These are phyloP conservation scores for Schizotus pectinicornis DNA, from an alignment of 2,888 invertebrate genomes.

Conservation along the genomic window DNA sequence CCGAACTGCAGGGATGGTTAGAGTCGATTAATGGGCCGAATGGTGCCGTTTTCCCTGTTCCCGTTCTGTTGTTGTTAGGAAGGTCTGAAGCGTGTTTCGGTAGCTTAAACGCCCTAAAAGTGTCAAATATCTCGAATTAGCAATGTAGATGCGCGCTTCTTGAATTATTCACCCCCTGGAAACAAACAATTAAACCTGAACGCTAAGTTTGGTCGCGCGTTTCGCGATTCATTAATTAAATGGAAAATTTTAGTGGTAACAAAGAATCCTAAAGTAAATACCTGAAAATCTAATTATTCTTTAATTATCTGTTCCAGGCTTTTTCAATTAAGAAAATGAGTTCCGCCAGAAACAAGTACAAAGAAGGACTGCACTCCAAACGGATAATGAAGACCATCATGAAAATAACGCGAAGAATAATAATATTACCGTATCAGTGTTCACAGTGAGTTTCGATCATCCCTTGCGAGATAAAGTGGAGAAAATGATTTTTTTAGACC, in stretches of 20 bases:
- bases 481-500: no score
- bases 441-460: conserved; percentile 14
- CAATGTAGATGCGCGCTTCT: no score
- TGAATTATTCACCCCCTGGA: no score
- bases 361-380: not conserved
- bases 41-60: no score
- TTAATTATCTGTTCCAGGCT: conserved; percentile 26
- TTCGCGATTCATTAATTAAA: not conserved
- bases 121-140: no score
- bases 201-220: not conserved
- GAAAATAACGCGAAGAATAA: conserved; percentile 16
- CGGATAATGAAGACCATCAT: conserved; percentile 2
- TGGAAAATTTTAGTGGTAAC: not conserved
- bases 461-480: no score
- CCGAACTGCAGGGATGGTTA: no score
- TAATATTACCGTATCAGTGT: conserved; percentile 13
- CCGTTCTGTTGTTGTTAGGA: no score
- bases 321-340: conserved; percentile 25
- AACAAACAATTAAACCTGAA: no score
- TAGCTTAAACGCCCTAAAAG: no score
- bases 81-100: no score
- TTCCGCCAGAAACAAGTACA: conserved; percentile 12
- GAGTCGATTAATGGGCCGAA: no score
- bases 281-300: conserved; percentile 19
- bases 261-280: not conserved